Base-by-base conservation (phyloP, 1,140 invertebrate species). In the Nautilus pompilius region DNA sequence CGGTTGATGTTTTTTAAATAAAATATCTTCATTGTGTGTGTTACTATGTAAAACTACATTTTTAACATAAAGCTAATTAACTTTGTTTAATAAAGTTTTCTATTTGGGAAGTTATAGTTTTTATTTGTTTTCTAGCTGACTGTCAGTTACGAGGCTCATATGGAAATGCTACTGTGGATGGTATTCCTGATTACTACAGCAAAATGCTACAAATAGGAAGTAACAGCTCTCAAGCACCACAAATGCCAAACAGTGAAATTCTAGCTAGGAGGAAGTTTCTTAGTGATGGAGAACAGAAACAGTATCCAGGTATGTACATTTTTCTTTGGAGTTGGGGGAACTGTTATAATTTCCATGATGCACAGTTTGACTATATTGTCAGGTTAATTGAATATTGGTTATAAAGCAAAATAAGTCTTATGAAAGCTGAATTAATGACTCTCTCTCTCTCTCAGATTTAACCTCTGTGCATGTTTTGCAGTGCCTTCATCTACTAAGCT, bases 111-210 rank as follows among this genome's bases (percentile, higher is more conserved):
- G n/a, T n/a, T n/a, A n/a, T n/a, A n/a, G n/a, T n/a, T n/a, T n/a
- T n/a, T n/a, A n/a, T n/a, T n/a, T n/a, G n/a, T n/a, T n/a, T 74
- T 87, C 87, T 59, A 84, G 89, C 65, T 87, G 86, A 78, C 71
- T 91, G 91, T 2, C 89, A 92, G 72, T 83, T 96, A n/a, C 82
- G 83, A 53, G 93, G 93, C 5, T 83, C 82, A 45, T 93, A 91
- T 79, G 93, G 93, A 13, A 86, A 51, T 46, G 63, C 65, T 26
- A 73, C 72, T 46, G 32, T 77, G 22, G 72, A 74, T 24, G 66
- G 66, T 41, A 63, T 72, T 13, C 62, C 69, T 26, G 77, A 78
- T 58, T 67, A 64, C 58, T 80, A 80, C 62, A 70, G 68, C 8
- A 72, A 69, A 58, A 60, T 71, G 2, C 36, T 70, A n/a, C 65